Evolutionary conservation across 2,797 vertebrate species (phyloP), one percentile per base, ranked within the genome.

Genomic region (Coluber constrictor): DNA sequence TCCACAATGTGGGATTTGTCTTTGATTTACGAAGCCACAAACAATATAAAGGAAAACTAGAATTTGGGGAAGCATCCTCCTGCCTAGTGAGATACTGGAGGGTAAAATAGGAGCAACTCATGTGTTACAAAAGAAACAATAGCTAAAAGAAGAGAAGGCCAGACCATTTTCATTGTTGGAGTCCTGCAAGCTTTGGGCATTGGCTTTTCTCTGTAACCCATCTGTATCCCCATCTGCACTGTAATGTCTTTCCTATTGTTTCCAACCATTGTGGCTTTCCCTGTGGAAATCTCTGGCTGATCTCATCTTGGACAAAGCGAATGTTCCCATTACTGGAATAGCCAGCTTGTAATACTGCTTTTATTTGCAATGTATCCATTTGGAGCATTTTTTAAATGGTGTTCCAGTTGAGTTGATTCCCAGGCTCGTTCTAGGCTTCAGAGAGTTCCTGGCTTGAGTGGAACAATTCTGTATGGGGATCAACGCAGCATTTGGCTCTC

Each of bases 401-500:
- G 93, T 92, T 90, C 93, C 0, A 0, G 89, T 92, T 95, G 91
- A 86, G 47, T 86, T 59, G 37, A 43, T 93, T 89, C 55, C 94
- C 37, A 88, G 70, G 55, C 86, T 74, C 0, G 12, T 37, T n/a
- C 20, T 23, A 60, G 37, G 15, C 74, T 91, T 15, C 93, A 13
- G 90, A 94, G 93, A 92, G 93, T 86, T 61, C 87, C 18, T 90
- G 55, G 70, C 47, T 94, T 94, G 90, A 93, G 92, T 92, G 93
- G 57, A 59, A 79, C 23, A 47, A 7, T 23, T 18, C 0, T 23
- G 91, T 90, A 94, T 93, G 89, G 94, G 92, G 94, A 95, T 94
- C 95, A 92, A 57, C 27, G 87, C 37, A 32, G 63, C 94, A 95
- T 96, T 95, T 95, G 93, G 79, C 92, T 95, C 90, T 90, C 70